phyloP scores from a whole-genome alignment of 2,888 invertebrate genomes.

The Chrysina gloriosa region DNA sequence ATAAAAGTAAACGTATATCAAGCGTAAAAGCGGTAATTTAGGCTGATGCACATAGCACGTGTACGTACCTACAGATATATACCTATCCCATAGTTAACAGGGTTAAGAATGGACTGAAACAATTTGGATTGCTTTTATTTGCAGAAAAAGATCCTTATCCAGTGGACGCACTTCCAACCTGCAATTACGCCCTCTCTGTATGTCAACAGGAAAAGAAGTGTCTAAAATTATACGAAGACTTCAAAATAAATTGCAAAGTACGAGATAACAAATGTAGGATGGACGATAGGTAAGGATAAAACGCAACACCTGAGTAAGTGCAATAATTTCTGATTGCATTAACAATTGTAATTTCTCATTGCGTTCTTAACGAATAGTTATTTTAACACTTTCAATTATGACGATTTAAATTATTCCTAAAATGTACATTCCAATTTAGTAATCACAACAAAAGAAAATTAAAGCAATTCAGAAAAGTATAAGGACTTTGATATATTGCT shows the following conservation, averaged over 20 bases:
- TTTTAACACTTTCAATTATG: too few relatives aligned
- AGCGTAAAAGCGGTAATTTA: conserved; percentile 8
- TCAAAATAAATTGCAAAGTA: conserved; percentile 88
- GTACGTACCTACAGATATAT: neutral
- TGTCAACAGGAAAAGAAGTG: conserved; percentile 87
- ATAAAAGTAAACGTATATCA: neutral
- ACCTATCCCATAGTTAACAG: conserved; percentile 5
- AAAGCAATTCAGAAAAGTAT: too few relatives aligned
- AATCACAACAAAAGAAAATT: too few relatives aligned
- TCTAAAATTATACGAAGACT: conserved; percentile 84
- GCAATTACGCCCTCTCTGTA: conserved; percentile 88
- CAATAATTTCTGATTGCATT: conserved; percentile 3
- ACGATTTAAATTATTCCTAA: too few relatives aligned
- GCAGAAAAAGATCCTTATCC: conserved; percentile 91
- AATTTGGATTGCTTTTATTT: conserved; percentile 54
- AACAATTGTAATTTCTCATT: too few relatives aligned
- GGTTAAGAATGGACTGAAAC: conserved; percentile 18
- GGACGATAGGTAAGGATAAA: conserved; percentile 79
- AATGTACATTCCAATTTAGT: too few relatives aligned
- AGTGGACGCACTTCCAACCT: conserved; percentile 88
- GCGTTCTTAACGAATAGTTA: too few relatives aligned
- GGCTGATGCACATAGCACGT: neutral
- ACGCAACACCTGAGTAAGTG: neutral
- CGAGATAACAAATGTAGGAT: conserved; percentile 88
- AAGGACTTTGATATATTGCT: too few relatives aligned